Base-by-base conservation (phyloP, 2,888 invertebrate genomes). In the Eutolmus rufibarbis region DNA sequence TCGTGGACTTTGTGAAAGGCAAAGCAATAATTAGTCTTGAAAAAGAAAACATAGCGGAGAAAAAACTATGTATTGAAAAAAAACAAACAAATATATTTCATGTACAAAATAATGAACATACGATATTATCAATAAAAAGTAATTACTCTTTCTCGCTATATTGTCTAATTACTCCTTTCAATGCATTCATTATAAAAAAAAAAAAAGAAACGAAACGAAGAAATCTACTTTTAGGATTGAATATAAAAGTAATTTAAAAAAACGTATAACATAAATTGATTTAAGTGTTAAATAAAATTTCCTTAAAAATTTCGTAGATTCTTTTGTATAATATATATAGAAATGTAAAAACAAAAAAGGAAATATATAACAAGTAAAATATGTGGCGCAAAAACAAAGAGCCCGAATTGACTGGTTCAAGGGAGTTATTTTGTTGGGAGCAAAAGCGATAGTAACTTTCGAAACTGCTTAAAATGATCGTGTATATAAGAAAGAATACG, bases 131-230 rank as follows among this genome's bases (percentile, higher is more conserved):
- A 56, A 85, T 28, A 37, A 74, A 85, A 74, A 37, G 43, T 43
- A 85, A 28, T 85, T 85, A 85, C 74, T 85, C 74, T 85, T 85
- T 85, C 85, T 74, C 85, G 85, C 85, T 85, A 85, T 85, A 85
- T 85, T 85, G 85, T 85, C 85, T 85, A 85, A 19, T 85, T 85
- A 85, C 74, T 85, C 74, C 74, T 85, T 85, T 85, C 37, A 74
- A 85, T 74, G 74, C 85, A 66, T 74, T 85, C 66, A 85, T 46
- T 85, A 79, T 74, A 31, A 43, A 79, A 79, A 46, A 40, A 28
- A 28, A 46, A 40, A 23, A 66, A n/a, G n/a, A n/a, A 46, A 46
- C 37, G 46, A 79, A 79, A 46, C 28, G 43, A 74, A 43, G 3
- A 40, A 74, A 74, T 74, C 23, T 74, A 82, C 19, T 57, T 74